Conservation (phyloP, 2,888 invertebrate genomes). For the Patella caerulea region DNA sequence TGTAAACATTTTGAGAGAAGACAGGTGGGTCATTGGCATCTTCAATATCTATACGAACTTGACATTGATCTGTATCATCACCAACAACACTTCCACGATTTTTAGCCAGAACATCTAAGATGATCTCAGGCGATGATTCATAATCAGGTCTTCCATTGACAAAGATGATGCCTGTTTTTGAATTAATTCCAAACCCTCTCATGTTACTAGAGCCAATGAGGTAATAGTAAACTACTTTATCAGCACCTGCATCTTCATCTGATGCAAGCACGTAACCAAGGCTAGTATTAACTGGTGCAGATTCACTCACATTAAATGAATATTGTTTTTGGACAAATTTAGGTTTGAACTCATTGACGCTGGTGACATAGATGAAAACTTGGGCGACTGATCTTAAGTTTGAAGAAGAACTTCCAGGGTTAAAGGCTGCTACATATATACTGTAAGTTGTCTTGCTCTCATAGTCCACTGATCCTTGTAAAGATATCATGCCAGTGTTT, state of each 20-base stretch:
- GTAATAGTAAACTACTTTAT: conserved; percentile 83
- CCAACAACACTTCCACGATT: conserved; percentile 94
- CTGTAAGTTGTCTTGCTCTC: conserved; percentile 85
- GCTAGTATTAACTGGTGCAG: conserved; percentile 51
- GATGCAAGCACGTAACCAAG: conserved; percentile 57
- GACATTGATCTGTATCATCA: conserved; percentile 95
- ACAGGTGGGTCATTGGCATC: conserved; percentile 97
- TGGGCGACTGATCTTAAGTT: conserved; percentile 45
- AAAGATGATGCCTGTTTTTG: conserved; percentile 84
- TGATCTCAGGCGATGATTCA: conserved; percentile 57
- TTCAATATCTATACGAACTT: conserved; percentile 92
- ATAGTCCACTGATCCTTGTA: conserved; percentile 86
- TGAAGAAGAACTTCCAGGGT: conserved; percentile 81
- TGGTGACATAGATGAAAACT: conserved; percentile 57
- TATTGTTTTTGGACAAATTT: conserved; percentile 55
- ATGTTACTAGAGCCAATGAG: conserved; percentile 94
- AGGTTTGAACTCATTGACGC: conserved; percentile 65
- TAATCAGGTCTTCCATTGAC: conserved; percentile 81
- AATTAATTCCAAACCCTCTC: conserved; percentile 87
- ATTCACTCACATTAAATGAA: conserved; percentile 62
- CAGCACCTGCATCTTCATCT: conserved; percentile 61
- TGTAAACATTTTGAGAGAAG: conserved; percentile 84
- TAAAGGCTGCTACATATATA: conserved; percentile 85
- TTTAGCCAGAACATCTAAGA: conserved; percentile 91
- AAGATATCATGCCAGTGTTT: conserved; percentile 83